Conservation (phyloP, 2,888 invertebrate genomes). For the Bibio marci region DNA sequence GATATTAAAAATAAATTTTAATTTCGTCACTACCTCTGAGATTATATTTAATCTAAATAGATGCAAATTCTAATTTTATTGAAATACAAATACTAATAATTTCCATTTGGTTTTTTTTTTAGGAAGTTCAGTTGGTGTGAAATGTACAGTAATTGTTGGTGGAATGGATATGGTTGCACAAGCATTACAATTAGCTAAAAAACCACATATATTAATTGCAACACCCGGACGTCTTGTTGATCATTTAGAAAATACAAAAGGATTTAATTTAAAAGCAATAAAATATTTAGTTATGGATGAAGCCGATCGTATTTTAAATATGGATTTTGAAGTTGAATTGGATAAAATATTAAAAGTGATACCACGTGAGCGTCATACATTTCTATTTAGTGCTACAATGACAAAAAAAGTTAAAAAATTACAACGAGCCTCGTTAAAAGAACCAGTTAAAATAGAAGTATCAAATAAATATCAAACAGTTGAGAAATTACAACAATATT, state of each 20-base stretch:
- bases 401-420: slow-evolving; percentile 93
- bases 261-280: slow-evolving; percentile 76
- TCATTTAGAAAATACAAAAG: slow-evolving; percentile 95
- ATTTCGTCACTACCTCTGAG: slow-evolving; percentile 29
- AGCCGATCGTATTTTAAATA: slow-evolving; percentile 94
- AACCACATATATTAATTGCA: slow-evolving; percentile 93
- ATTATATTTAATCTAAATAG: neutral
- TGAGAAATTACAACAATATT: slow-evolving; percentile 86
- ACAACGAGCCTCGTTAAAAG: slow-evolving; percentile 82
- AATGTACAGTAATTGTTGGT: slow-evolving; percentile 92
- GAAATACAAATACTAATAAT: neutral
- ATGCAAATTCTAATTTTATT: neutral
- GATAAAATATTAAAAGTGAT: slow-evolving; percentile 83
- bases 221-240: slow-evolving; percentile 92
- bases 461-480: slow-evolving; percentile 97
- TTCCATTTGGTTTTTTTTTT: slow-evolving; percentile 6
- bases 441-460: slow-evolving; percentile 92
- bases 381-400: slow-evolving; percentile 98
- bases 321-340: slow-evolving; percentile 97
- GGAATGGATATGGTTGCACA: slow-evolving; percentile 99
- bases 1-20: slow-evolving; percentile 10
- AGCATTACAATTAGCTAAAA: slow-evolving; percentile 75
- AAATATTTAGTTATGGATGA: slow-evolving; percentile 97
- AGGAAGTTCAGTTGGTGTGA: slow-evolving; percentile 82
- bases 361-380: slow-evolving; percentile 80